Percentiles rank a stretch among this genome's conserved stretches.
Conservation (phyloP, 2,113 vertebrate genomes). For the Dipodomys merriami region DNA sequence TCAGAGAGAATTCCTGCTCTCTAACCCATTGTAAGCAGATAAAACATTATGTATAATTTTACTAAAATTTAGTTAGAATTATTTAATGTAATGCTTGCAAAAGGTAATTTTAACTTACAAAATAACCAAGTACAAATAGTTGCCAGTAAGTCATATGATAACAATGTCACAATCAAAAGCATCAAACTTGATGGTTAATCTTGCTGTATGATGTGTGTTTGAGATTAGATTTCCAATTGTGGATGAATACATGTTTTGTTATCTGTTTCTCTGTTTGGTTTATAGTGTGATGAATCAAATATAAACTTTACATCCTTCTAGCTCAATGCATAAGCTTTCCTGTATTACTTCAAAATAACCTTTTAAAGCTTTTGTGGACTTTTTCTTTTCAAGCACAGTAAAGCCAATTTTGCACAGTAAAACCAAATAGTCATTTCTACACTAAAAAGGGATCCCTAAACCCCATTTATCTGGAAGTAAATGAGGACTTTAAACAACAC, state of each 20-base stretch:
- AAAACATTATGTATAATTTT: slow-evolving; percentile 57
- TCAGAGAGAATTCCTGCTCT: slow-evolving; percentile 60
- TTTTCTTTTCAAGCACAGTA: slow-evolving; percentile 63
- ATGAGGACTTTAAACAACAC: slow-evolving; percentile 81
- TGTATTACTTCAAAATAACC: slow-evolving; percentile 65
- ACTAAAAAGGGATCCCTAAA: slow-evolving; percentile 77
- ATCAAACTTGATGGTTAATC: background rate
- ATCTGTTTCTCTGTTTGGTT: background rate
- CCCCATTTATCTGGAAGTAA: slow-evolving; percentile 82
- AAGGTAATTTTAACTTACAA: background rate
- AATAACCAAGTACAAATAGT: background rate
- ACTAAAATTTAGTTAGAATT: slow-evolving; percentile 50
- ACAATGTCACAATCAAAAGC: background rate
- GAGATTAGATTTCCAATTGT: background rate
- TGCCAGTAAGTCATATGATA: slow-evolving; percentile 9
- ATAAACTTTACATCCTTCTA: slow-evolving; percentile 36
- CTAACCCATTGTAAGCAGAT: background rate
- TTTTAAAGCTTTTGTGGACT: slow-evolving; percentile 69
- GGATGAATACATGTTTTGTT: background rate
- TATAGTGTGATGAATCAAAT: background rate
- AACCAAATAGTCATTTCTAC: slow-evolving; percentile 80
- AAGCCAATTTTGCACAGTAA: slow-evolving; percentile 77
- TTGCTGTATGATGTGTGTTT: background rate
- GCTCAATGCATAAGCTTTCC: slow-evolving; percentile 51
- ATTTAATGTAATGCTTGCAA: background rate